phyloP scores from a whole-genome alignment of 2,888 invertebrate species.

The Leptinotarsa rubiginosa region DNA sequence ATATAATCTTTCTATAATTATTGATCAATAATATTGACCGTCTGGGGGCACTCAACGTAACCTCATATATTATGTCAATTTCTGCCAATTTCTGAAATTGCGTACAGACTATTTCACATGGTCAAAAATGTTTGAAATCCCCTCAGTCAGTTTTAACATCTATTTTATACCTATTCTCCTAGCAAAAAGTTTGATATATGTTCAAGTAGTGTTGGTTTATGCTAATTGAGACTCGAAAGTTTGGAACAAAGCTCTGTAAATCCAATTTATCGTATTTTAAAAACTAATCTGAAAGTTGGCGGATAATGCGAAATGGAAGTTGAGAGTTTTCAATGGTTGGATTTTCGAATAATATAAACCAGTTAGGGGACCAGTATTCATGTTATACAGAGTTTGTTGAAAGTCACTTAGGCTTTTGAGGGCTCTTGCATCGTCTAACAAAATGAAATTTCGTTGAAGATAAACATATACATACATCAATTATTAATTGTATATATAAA shows the following conservation, averaged over 20 bases:
- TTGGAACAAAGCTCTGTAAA: conserved; percentile 12
- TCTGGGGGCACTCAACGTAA: too few relatives aligned
- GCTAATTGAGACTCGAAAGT: conserved; percentile 15
- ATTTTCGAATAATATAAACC: not conserved
- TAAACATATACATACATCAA: too few relatives aligned
- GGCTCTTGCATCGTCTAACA: too few relatives aligned
- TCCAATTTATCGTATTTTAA: conserved; percentile 17
- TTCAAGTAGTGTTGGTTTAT: conserved; percentile 20
- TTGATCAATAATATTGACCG: too few relatives aligned
- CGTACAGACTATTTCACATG: not conserved
- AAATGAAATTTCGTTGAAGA: too few relatives aligned
- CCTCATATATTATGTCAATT: too few relatives aligned
- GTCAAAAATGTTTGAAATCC: not conserved
- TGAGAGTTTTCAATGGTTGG: conserved; percentile 2
- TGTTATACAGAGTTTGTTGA: not conserved
- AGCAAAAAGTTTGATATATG: conserved; percentile 19
- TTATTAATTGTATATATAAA: too few relatives aligned
- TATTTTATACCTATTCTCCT: conserved; percentile 1
- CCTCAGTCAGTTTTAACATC: not conserved
- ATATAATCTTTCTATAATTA: too few relatives aligned
- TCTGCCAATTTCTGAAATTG: too few relatives aligned
- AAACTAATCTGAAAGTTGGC: conserved; percentile 16
- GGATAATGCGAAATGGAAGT: not conserved
- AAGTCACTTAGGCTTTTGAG: too few relatives aligned
- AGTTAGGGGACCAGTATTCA: not conserved